These are phyloP conservation scores for Stigmatopora nigra DNA, from an alignment of 2,113 vertebrate genomes.

Conservation along the genomic window DNA sequence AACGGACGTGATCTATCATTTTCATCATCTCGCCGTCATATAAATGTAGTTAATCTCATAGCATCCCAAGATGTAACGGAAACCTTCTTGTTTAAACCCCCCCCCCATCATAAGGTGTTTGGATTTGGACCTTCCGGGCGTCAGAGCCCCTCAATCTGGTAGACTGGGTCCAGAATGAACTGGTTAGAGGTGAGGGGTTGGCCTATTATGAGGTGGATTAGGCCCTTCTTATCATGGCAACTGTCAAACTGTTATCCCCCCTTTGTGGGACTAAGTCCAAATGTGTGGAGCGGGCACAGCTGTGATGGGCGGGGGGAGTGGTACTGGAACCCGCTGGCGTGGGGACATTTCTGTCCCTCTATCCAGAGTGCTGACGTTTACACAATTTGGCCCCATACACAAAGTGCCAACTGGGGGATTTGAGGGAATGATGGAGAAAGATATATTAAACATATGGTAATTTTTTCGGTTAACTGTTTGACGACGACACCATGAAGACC, in stretches of 20 bases:
- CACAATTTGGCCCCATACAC: constrained; percentile 43
- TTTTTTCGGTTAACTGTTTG: background rate
- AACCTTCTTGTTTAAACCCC: background rate
- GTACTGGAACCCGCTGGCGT: constrained; percentile 65
- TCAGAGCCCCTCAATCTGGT: constrained; percentile 17
- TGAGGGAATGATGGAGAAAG: constrained; percentile 18
- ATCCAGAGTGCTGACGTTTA: constrained; percentile 59
- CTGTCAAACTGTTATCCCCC: constrained; percentile 59
- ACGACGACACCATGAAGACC: background rate
- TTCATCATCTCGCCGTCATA: background rate
- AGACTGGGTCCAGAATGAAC: constrained; percentile 57
- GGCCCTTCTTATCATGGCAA: constrained; percentile 39
- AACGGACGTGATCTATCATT: constrained; percentile 9
- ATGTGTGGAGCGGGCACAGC: constrained; percentile 37
- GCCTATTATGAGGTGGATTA: constrained; percentile 63
- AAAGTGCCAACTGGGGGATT: constrained; percentile 65
- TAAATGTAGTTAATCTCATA: background rate
- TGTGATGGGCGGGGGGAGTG: constrained; percentile 32
- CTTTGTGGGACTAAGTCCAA: constrained; percentile 67
- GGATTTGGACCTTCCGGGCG: constrained; percentile 1
- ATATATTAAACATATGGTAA: background rate
- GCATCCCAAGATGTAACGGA: background rate
- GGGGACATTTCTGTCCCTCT: constrained; percentile 58
- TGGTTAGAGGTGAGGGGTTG: constrained; percentile 14
- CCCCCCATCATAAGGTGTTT: constrained; percentile 16